These are phyloP conservation scores for Achroia grisella DNA, from an alignment of 1,140 invertebrate genomes.

Conservation along the genomic window DNA sequence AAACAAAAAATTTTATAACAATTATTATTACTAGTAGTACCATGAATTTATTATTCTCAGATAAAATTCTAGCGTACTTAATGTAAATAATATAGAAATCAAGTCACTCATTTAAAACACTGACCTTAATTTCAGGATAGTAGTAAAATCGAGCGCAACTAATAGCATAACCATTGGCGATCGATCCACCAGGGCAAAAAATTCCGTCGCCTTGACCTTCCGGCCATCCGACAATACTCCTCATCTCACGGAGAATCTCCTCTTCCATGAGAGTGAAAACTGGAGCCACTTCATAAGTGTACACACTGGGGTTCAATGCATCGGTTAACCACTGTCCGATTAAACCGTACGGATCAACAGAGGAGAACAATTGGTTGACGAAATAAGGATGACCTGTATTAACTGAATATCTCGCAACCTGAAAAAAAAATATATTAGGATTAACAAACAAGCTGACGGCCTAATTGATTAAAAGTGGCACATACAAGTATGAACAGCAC, in stretches of 20 bases:
- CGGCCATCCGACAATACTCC: conserved; percentile 87
- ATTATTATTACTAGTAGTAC: too few relatives aligned
- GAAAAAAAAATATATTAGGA: conserved; percentile 8
- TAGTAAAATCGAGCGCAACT: conserved; percentile 87
- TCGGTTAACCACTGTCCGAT: conserved; percentile 90
- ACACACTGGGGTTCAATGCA: conserved; percentile 90
- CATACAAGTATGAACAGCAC: too few relatives aligned
- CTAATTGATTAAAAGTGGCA: too few relatives aligned
- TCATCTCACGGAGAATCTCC: conserved; percentile 86
- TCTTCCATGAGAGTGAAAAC: conserved; percentile 92
- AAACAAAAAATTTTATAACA: too few relatives aligned
- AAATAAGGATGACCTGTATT: conserved; percentile 92
- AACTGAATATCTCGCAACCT: conserved; percentile 81
- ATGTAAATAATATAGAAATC: too few relatives aligned
- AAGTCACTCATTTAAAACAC: conserved; percentile 10
- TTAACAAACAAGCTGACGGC: too few relatives aligned
- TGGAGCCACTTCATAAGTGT: conserved; percentile 94
- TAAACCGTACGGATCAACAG: conserved; percentile 89
- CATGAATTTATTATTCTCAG: too few relatives aligned
- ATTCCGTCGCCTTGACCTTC: conserved; percentile 89
- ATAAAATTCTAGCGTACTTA: too few relatives aligned
- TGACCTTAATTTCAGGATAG: conserved; percentile 86
- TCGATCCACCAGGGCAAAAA: conserved; percentile 96
- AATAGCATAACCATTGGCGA: conserved; percentile 96
- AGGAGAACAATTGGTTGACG: conserved; percentile 89